Conservation (phyloP, 2,888 invertebrate species). For the Chrysina gloriosa region DNA sequence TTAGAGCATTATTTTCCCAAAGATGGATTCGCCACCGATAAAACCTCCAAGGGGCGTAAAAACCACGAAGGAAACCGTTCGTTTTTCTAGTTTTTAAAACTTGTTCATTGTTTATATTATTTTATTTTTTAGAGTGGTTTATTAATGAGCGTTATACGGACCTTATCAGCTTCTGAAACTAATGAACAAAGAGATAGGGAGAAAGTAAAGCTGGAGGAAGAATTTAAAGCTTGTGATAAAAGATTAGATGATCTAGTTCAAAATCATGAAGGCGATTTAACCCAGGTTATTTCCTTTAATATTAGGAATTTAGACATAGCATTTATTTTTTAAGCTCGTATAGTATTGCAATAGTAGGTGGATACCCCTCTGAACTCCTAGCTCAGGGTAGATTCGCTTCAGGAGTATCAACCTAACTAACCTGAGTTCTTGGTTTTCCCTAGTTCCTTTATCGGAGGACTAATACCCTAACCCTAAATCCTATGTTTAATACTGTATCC, state of each 20-base stretch:
- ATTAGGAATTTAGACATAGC: too few species aligned
- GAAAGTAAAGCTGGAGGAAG: slow-evolving; percentile 92
- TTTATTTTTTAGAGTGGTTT: slow-evolving; percentile 76
- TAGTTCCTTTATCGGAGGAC: too few species aligned
- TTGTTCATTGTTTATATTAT: not conserved
- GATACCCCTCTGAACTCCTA: too few species aligned
- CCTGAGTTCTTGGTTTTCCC: too few species aligned
- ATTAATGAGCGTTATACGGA: slow-evolving; percentile 94
- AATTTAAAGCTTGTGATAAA: slow-evolving; percentile 91
- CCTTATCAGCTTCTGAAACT: slow-evolving; percentile 92
- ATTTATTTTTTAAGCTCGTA: too few species aligned
- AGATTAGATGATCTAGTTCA: slow-evolving; percentile 89
- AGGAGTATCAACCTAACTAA: too few species aligned
- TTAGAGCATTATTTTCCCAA: not conserved
- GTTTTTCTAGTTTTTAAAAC: slow-evolving; percentile 48
- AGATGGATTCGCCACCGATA: slow-evolving; percentile 72
- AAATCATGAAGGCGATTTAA: slow-evolving; percentile 87
- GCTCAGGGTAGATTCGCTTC: too few species aligned
- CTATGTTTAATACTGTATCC: too few species aligned
- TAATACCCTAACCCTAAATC: too few species aligned
- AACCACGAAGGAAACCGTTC: slow-evolving; percentile 87
- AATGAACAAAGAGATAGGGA: slow-evolving; percentile 94
- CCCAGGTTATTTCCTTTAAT: too few species aligned
- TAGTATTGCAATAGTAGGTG: too few species aligned
- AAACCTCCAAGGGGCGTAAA: slow-evolving; percentile 90